These are phyloP conservation scores for Peromyscus leucopus DNA, from an alignment of 2,113 vertebrate species.

Conservation along the genomic window DNA sequence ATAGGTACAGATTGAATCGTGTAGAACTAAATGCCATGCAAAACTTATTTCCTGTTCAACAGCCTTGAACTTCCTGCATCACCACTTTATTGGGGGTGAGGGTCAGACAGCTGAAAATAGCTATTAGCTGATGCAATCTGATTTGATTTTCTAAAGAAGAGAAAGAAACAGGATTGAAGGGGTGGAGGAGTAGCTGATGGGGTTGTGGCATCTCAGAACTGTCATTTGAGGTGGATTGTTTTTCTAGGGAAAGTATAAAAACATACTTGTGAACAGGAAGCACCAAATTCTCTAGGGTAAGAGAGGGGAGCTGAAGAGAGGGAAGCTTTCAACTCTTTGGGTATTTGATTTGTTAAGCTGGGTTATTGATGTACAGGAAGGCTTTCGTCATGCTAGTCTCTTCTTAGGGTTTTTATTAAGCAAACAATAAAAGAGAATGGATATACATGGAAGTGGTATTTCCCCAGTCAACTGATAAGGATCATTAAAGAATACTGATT, in stretches of 20 bases:
- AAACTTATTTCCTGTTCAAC: background rate
- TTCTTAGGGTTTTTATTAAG: background rate
- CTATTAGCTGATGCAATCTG: background rate
- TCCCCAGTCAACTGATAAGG: background rate
- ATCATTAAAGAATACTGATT: conserved; percentile 5
- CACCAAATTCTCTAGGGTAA: background rate
- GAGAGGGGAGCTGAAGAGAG: background rate
- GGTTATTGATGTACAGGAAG: background rate
- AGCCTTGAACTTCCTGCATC: background rate
- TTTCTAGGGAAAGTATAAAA: background rate
- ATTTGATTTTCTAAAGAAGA: background rate
- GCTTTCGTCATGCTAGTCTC: background rate
- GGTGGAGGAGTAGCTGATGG: background rate
- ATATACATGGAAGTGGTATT: background rate
- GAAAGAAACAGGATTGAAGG: background rate
- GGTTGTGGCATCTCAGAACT: background rate
- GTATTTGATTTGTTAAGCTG: background rate
- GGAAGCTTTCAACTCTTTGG: background rate
- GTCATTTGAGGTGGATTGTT: background rate
- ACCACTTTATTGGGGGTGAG: background rate
- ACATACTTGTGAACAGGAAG: background rate
- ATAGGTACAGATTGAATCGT: background rate
- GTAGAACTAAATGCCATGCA: background rate
- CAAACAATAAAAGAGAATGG: background rate
- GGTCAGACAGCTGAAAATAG: background rate